phyloP scores from a whole-genome alignment of 2,797 vertebrate genomes.

The Melanotaenia boesemani region DNA sequence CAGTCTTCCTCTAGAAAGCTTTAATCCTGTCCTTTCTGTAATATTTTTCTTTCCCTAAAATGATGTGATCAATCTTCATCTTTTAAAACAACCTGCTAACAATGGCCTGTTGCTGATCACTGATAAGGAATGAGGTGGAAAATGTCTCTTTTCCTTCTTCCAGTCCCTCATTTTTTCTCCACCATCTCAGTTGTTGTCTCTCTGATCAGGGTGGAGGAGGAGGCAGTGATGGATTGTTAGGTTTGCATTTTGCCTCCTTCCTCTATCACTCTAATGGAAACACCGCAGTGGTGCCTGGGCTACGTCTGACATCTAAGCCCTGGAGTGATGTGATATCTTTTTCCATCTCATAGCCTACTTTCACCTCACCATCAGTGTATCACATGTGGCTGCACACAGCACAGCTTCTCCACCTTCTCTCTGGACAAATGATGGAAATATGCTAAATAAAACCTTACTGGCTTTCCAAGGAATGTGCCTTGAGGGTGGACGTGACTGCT shows the following conservation, averaged over 20 bases:
- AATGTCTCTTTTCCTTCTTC: constrained; percentile 20
- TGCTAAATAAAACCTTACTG: constrained; percentile 61
- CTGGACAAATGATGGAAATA: constrained; percentile 53
- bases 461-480: constrained; percentile 48
- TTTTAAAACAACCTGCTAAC: constrained; percentile 57
- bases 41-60: no score
- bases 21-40: no score
- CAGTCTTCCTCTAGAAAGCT: no score
- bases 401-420: constrained; percentile 1
- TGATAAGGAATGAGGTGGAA: constrained; percentile 45
- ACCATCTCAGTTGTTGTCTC: constrained; percentile 37
- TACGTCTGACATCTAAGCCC: constrained; percentile 49
- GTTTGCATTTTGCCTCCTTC: constrained; percentile 64
- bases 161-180: constrained; percentile 18
- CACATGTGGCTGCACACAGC: constrained; percentile 53
- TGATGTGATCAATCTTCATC: constrained; percentile 1
- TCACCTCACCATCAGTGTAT: constrained; percentile 46
- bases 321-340: constrained; percentile 51
- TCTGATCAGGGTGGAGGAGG: constrained; percentile 44
- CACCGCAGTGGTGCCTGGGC: constrained; percentile 39
- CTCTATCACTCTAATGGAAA: constrained; percentile 66
- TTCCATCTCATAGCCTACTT: constrained; percentile 58
- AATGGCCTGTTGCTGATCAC: constrained; percentile 42
- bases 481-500: constrained; percentile 4
- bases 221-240: constrained; percentile 64